phyloP scores from a whole-genome alignment of 2,797 vertebrate genomes.

The Paratrypauchen microcephalus region DNA sequence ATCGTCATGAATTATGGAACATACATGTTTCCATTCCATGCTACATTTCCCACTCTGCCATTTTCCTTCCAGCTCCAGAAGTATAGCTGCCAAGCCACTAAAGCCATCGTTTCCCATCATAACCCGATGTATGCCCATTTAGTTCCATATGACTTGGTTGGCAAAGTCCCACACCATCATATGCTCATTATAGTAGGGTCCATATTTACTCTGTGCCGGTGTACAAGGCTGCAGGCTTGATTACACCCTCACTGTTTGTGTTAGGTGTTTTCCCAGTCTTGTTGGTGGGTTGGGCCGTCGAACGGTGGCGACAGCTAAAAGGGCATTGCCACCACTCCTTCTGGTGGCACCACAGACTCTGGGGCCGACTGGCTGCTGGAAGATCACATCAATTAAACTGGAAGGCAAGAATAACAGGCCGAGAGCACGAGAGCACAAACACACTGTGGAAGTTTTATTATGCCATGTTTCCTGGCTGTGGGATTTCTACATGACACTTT shows the following conservation, averaged over 20 bases:
- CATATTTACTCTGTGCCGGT: slow-evolving; percentile 16
- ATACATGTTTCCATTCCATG: slow-evolving; percentile 39
- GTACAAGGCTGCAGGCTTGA: slow-evolving; percentile 33
- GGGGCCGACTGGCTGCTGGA: slow-evolving; percentile 27
- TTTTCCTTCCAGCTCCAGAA: slow-evolving; percentile 57
- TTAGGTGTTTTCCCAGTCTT: slow-evolving; percentile 43
- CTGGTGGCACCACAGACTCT: slow-evolving; percentile 32
- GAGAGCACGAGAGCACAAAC: slow-evolving; percentile 11
- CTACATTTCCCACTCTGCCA: slow-evolving; percentile 55
- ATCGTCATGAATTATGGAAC: slow-evolving; percentile 7
- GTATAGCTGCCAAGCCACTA: slow-evolving; percentile 46
- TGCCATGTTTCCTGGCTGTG: slow-evolving; percentile 48
- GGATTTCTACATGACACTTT: slow-evolving; percentile 32
- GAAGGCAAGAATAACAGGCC: slow-evolving; percentile 50
- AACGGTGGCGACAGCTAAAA: slow-evolving; percentile 31
- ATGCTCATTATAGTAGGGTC: slow-evolving; percentile 14
- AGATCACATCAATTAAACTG: slow-evolving; percentile 43
- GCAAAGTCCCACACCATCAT: slow-evolving; percentile 11
- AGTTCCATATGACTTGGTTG: slow-evolving; percentile 47
- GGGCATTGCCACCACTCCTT: slow-evolving; percentile 25
- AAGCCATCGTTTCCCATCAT: slow-evolving; percentile 68
- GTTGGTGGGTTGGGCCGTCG: background rate
- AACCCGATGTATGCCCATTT: slow-evolving; percentile 56
- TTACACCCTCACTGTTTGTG: slow-evolving; percentile 57
- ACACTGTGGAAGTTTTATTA: slow-evolving; percentile 39